These are phyloP conservation scores for Dicaeum eximium DNA, from an alignment of 2,113 vertebrate genomes.

Conservation along the genomic window DNA sequence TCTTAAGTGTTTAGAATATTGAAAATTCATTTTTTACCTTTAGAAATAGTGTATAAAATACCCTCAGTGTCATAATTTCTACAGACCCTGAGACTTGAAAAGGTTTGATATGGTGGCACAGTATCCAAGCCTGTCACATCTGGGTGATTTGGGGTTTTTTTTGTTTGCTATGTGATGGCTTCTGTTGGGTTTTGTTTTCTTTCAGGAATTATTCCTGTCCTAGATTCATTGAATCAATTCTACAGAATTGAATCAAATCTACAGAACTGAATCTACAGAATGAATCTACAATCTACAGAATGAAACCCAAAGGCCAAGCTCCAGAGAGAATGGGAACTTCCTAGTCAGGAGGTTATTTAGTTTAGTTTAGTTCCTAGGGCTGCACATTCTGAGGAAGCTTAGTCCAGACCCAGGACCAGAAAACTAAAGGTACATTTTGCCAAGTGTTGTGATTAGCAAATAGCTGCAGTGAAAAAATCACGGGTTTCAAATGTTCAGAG, in stretches of 20 bases:
- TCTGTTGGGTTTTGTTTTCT: not conserved
- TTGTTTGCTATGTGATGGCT: not conserved
- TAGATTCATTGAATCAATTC: not conserved
- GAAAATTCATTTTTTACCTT: not conserved
- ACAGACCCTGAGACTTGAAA: fast-evolving
- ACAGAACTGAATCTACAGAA: not conserved
- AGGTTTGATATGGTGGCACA: not conserved
- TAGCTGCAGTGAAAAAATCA: not conserved
- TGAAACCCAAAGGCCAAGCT: not conserved
- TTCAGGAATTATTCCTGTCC: not conserved
- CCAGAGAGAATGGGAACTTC: not conserved
- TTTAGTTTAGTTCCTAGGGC: not conserved
- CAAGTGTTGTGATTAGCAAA: not conserved
- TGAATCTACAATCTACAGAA: not conserved
- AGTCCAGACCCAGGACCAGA: not conserved
- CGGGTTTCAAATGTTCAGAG: not conserved
- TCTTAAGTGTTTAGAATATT: not conserved
- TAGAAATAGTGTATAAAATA: not conserved
- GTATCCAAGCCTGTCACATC: not conserved
- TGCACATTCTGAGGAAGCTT: not conserved
- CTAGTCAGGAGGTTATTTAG: not conserved
- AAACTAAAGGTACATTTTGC: not conserved
- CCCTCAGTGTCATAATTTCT: not conserved
- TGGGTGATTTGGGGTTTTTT: not conserved
- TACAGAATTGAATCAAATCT: no score